Base-by-base conservation (phyloP, 2,888 invertebrate genomes). In the Clivina fossor region DNA sequence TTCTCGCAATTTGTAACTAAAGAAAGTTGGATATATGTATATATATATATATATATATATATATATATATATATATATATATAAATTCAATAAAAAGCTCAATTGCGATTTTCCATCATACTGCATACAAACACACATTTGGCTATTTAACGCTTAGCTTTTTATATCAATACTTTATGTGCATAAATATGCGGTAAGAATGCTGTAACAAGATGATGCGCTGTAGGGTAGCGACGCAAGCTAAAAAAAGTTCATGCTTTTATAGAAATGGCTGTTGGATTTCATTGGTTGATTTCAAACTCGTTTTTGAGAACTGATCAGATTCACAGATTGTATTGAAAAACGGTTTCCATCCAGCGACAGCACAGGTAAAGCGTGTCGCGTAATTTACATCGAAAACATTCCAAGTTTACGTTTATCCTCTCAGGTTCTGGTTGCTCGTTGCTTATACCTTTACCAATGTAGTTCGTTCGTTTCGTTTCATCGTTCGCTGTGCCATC, bases 231-330 rank as follows among this genome's bases (percentile, higher is more conserved):
- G n/a, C n/a, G n/a, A n/a, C n/a, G n/a, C n/a, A n/a, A n/a, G n/a
- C n/a, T n/a, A n/a, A n/a, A n/a, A n/a, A n/a, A n/a, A 24, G 30
- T n/a, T 30, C 18, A 40, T 40, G 50, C 50, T 50, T 28, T 40
- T 35, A 35, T 22, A 35, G 35, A 47, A 47, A 47, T 47, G 24
- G 47, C 35, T 35, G 35, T 28, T 26, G 19, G 38, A 50, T 40
- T 40, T 28, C 40, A 50, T 40, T 40, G 40, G 30, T 37, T 48
- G 37, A 48, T 48, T 38, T 48, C 24, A 48, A 48, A 48, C 19
- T 48, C 37, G 38, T 38, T 40, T 50, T 18, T 19, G 8, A 24
- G 38, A 50, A 26, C 50, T 50, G 40, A 50, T 50, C 50, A 50
- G 40, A 28, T 18, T 50, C 40, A 19, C 28, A 50, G 40, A 50